Evolutionary conservation across 2,113 vertebrate genomes (phyloP), one percentile per base, ranked within the genome.

Genomic region (Hystrix cristata): DNA sequence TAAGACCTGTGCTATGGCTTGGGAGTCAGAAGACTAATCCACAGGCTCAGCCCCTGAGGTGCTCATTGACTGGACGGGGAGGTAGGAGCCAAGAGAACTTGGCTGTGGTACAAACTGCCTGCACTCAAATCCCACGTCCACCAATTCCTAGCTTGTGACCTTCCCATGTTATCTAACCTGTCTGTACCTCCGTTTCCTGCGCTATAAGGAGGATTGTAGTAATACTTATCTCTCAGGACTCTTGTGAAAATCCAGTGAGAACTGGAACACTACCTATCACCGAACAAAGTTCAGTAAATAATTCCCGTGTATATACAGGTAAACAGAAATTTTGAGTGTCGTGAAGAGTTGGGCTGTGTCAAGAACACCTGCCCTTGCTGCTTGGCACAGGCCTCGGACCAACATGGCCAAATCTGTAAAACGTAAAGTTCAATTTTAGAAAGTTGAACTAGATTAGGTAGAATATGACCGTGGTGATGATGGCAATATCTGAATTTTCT

Each of bases 131-230:
- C 64, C 14, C 23, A 87, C 12, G 69, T 67, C 91, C 16, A 31
- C 14, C 53, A 46, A 0, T 64, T 95, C 14, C n/a, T 64, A 78
- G 72, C 57, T 88, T 89, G 34, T 79, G 82, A 43, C 60, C 80
- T 7, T 89, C n/a, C 18, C 55, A 25, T 43, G 34, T 71, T 69
- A 48, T 48, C 72, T 89, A 89, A 65, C 62, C 23, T 53, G 80
- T 76, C 57, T 90, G 64, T 90, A 25, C 64, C 29, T 96, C 74
- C 3, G 0, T 87, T 91, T 92, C 57, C 64, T 97, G 53, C 69
- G 92, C 62, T 89, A 48, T 88, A 76, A 90, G 82, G 29, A 94
- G n/a, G 89, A 48, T 76, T 65, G 60, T 7, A 64, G 18, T 60
- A 84, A 69, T 43, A 57, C 60, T 93, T 72, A 81, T 31, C 57